phyloP scores from a whole-genome alignment of 1,140 invertebrate species.

The Drosophila teissieri region DNA sequence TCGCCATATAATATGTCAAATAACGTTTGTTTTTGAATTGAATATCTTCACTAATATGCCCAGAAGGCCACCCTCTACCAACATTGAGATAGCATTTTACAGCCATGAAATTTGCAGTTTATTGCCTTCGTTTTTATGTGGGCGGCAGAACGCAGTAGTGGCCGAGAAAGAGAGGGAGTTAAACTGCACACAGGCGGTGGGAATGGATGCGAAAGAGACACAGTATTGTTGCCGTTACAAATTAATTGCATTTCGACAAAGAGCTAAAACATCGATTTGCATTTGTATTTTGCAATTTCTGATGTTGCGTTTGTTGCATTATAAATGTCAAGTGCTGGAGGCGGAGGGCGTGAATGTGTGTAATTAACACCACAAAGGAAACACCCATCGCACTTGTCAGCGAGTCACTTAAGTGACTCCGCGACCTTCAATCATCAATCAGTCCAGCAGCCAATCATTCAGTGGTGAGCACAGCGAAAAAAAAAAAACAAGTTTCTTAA shows the following conservation, averaged over 20 bases:
- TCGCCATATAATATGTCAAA: neutral
- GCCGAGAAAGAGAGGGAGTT: neutral
- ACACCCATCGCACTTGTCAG: constrained; percentile 69
- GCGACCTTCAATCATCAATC: constrained; percentile 79
- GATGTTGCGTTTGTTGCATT: constrained; percentile 41
- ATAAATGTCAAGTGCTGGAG: constrained; percentile 47
- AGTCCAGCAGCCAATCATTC: constrained; percentile 57
- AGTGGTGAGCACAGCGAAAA: constrained; percentile 27
- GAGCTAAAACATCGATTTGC: constrained; percentile 55
- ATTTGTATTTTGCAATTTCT: constrained; percentile 57
- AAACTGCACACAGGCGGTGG: constrained; percentile 8
- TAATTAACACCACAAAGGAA: constrained; percentile 71
- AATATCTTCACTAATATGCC: constrained; percentile 3
- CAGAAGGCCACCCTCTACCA: constrained; percentile 19
- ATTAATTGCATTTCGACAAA: constrained; percentile 58
- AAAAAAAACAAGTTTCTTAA: constrained; percentile 49
- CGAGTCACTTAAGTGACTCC: constrained; percentile 72
- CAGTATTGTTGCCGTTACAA: constrained; percentile 43
- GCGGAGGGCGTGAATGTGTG: constrained; percentile 25
- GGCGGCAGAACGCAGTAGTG: neutral
- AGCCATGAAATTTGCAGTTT: constrained; percentile 65
- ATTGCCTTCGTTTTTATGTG: constrained; percentile 57
- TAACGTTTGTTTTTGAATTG: neutral
- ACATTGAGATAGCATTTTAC: constrained; percentile 62
- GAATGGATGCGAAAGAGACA: constrained; percentile 9